Evolutionary conservation across 2,113 vertebrate species (phyloP), one percentile per base, ranked within the genome.

Genomic region (Calyptomena viridis): DNA sequence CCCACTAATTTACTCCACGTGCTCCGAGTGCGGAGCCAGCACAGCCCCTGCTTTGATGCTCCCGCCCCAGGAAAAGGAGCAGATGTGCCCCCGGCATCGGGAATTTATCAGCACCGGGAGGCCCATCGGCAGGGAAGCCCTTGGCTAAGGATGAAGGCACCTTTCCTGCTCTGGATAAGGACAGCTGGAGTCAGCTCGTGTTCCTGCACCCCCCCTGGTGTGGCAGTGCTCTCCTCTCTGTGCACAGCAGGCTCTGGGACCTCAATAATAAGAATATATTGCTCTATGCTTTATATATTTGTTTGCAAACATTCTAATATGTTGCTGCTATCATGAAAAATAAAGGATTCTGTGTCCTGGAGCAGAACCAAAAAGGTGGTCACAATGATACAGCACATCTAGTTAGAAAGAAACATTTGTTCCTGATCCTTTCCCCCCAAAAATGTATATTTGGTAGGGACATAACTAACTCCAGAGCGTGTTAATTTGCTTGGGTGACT

Each of bases 61-160:
- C 14, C 44, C 4, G 1, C 33, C 6, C 2, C 4, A 59, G 78
- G 46, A 69, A 69, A 18, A 2, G 0, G 49, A 93, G 66, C 71
- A 74, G 71, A 71, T 73, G 87, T 69, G 60, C 20, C 21, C n/a
- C 7, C 62, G 12, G 42, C 59, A 75, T 33, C 4, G 0, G 83
- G 71, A 56, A 71, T 46, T 42, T 69, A 71, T 75, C 78, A 22
- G 15, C 39, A 35, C 28, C 81, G 17, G 7, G 1, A 66, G 76
- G 67, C 44, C 74, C 8, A 1, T 35, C 35, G 86, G 64, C 89
- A 77, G 63, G 55, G 50, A 35, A 64, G 23, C 0, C 30, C 92
- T 90, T 83, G 90, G 89, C 86, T 81, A 59, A 52, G 59, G 88
- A 94, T 84, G 77, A 91, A 96, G 91, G 89, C 66, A 84, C 33